Evolutionary conservation across 1,140 invertebrate species (phyloP).

Genomic region (Drosophila mayri): DNA sequence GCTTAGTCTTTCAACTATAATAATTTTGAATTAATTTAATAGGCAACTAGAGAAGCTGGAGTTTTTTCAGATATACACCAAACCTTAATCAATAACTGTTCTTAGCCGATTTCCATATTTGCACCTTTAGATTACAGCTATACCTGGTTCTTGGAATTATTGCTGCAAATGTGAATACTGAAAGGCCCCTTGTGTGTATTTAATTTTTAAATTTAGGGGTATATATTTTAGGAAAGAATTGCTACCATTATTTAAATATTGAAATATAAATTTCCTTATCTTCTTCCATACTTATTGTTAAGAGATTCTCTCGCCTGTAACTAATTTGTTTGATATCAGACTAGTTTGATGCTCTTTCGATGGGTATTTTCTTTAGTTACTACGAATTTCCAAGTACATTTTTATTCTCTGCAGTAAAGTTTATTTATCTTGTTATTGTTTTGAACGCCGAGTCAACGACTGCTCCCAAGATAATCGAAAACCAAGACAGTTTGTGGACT

Average conservation of each 20-base stretch:
- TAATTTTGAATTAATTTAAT: neutral
- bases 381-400: neutral
- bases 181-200: too few species aligned
- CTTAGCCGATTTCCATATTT: neutral
- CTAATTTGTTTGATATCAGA: too few species aligned
- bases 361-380: neutral
- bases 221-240: neutral
- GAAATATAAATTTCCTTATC: neutral
- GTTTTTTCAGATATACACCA: too few species aligned
- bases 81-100: neutral
- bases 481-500: neutral
- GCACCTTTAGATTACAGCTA: neutral
- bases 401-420: neutral
- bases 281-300: neutral
- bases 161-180: too few species aligned
- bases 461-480: constrained; percentile 9
- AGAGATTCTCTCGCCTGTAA: neutral
- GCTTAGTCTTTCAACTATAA: too few species aligned
- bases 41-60: neutral
- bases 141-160: too few species aligned
- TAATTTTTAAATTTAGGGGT: neutral
- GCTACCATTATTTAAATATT: neutral
- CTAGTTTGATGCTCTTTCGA: neutral
- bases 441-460: neutral
- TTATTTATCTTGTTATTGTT: constrained; percentile 37